Evolutionary conservation across 2,888 invertebrate genomes (phyloP).

Genomic region (Dasysyrphus albostriatus): DNA sequence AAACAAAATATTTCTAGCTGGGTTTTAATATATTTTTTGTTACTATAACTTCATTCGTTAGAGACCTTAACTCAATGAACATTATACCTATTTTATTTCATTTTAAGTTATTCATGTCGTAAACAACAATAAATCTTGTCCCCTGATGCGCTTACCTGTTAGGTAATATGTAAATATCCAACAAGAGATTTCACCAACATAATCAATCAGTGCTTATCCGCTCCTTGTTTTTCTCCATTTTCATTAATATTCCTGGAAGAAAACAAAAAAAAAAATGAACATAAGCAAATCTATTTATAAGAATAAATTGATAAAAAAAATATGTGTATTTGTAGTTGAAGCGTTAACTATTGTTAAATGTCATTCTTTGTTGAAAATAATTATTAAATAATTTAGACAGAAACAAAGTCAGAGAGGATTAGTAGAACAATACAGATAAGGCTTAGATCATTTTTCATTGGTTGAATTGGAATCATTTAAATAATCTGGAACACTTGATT

Average conservation of each 20-base stretch:
- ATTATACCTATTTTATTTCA: background rate
- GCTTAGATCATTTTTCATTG: slow-evolving; percentile 16
- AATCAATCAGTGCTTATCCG: slow-evolving; percentile 69
- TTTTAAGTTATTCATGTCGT: slow-evolving; percentile 7
- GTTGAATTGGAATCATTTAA: slow-evolving; percentile 21
- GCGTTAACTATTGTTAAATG: slow-evolving; percentile 26
- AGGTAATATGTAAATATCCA: slow-evolving; percentile 72
- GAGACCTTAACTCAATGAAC: background rate
- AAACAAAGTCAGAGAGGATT: background rate
- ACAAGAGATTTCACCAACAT: slow-evolving; percentile 66
- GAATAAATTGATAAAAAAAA: slow-evolving; percentile 19
- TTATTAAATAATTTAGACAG: slow-evolving; percentile 12
- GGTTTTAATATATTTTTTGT: background rate
- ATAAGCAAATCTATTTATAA: slow-evolving; percentile 24
- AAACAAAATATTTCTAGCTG: background rate
- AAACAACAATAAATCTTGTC: slow-evolving; percentile 50
- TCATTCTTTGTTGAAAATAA: slow-evolving; percentile 9
- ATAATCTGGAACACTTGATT: slow-evolving; percentile 17
- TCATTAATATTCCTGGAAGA: slow-evolving; percentile 57
- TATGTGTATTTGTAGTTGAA: background rate
- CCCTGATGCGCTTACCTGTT: slow-evolving; percentile 56
- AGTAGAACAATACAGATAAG: slow-evolving; percentile 5
- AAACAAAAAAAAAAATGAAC: slow-evolving; percentile 1
- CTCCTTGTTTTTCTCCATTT: slow-evolving; percentile 66
- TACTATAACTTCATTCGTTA: background rate